Evolutionary conservation across 2,888 invertebrate species (phyloP), one percentile per base, ranked within the genome.

Genomic region (Cetonia aurata): DNA sequence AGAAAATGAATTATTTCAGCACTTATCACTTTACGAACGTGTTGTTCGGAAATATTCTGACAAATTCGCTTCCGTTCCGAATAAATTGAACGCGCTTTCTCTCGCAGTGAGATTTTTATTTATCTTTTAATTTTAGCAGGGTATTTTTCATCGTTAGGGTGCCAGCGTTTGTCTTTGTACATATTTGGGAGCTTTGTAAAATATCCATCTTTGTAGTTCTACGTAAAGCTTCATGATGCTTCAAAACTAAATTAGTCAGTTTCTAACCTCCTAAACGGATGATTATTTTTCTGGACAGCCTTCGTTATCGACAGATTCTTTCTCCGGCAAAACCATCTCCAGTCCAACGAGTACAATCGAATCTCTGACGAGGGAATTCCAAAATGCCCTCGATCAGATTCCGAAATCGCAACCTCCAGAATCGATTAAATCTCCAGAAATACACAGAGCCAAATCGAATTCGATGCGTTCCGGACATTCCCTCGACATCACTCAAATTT

Each of bases 291-390:
- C 71, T 25, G 3, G 25, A 25, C 80, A 88, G 89, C 86, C 87
- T 12, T 80, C 77, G 53, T 72, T 83, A 19, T 74, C 82, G 10
- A 77, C 83, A 31, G 75, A 76, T 71, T 74, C 80, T 73, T 86
- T 83, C 71, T 86, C 86, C 69, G 85, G 86, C 12, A 83, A 85
- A 78, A 88, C 91, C 33, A 85, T 93, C 76, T 91, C 91, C 67
- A 93, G 92, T 81, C 93, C 93, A 17, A 92, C 92, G 59, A 92
- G 92, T 83, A 93, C 93, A 55, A 92, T 93, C 73, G 93, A 93
- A 82, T 92, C 92, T 0, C 86, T 94, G 72, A 92, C 93, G 1
- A 86, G 92, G 80, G 95, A 95, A 86, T 91, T 95, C 79, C 95
- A 95, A 82, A 92, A 93, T 83, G 93, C 94, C 31, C 88, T 96